A percentile compares a stretch with the other conserved stretches of the same genome.
Conservation (phyloP, 2,797 vertebrate genomes). For the Coranthus polyacanthus region DNA sequence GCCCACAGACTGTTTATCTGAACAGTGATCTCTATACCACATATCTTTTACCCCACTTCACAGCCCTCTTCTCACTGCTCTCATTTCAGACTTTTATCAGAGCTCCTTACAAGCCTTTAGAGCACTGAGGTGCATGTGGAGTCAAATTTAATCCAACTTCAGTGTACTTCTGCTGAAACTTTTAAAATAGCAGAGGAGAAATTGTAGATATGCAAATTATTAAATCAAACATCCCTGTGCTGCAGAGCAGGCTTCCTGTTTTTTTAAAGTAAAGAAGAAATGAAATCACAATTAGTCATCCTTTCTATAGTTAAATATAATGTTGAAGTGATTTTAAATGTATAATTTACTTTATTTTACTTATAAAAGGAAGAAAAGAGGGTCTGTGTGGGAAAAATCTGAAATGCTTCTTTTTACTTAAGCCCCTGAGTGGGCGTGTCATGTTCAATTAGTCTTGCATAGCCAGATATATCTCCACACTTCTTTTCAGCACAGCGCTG, state of each 20-base stretch:
- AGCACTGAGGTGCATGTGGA: slow-evolving; percentile 22
- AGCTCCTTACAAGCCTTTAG: slow-evolving; percentile 12
- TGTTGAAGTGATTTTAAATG: not conserved
- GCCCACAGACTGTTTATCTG: slow-evolving; percentile 8
- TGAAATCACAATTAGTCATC: not conserved
- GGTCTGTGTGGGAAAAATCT: too few relatives aligned
- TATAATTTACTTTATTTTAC: too few relatives aligned
- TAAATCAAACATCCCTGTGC: not conserved
- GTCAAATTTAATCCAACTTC: slow-evolving; percentile 12
- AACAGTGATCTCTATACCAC: slow-evolving; percentile 18
- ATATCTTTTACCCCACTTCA: slow-evolving; percentile 13
- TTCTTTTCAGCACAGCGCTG: too few relatives aligned
- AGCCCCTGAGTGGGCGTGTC: too few relatives aligned
- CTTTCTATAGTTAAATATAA: too few relatives aligned
- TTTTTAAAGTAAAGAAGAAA: not conserved
- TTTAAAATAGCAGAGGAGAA: not conserved
- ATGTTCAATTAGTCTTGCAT: too few relatives aligned
- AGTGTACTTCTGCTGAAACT: slow-evolving; percentile 6
- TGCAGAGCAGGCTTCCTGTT: not conserved
- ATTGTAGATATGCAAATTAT: slow-evolving; percentile 16
- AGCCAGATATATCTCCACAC: too few relatives aligned
- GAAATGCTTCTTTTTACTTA: too few relatives aligned
- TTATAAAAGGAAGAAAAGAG: too few relatives aligned
- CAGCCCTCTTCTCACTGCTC: slow-evolving; percentile 6
- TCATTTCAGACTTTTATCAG: slow-evolving; percentile 27